Percentiles rank a stretch among this genome's conserved stretches.
Evolutionary conservation across 2,113 vertebrate genomes (phyloP).

Genomic region (Dromaius novaehollandiae): DNA sequence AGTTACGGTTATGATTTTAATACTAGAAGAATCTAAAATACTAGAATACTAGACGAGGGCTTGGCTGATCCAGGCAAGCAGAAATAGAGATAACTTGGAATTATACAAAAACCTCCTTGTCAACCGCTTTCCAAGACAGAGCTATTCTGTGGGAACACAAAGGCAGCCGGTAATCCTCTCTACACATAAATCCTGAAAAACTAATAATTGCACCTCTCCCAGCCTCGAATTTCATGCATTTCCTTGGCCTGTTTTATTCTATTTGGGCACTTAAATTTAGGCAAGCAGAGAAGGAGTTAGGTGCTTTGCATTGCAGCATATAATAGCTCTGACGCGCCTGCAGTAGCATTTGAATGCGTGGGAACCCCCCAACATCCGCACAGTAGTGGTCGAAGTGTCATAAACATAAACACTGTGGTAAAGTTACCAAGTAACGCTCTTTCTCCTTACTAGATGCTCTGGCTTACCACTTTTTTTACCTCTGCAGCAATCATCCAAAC

Average conservation of each 20-base stretch:
- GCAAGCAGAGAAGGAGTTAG: not conserved
- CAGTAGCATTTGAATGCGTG: not conserved
- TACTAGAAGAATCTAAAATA: not conserved
- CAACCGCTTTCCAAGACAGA: not conserved
- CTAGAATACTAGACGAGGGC: not conserved
- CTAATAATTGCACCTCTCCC: not conserved
- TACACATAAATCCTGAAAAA: not conserved
- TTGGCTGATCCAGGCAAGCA: not conserved
- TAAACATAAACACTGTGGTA: not conserved
- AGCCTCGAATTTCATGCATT: not conserved
- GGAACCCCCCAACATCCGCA: not conserved
- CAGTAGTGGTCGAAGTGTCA: not conserved
- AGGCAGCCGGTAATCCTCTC: constrained; percentile 21
- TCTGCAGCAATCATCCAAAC: not conserved
- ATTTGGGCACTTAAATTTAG: not conserved
- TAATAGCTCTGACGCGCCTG: not conserved
- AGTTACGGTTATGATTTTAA: not conserved
- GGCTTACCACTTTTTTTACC: not conserved
- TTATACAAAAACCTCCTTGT: not conserved
- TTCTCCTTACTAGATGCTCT: not conserved
- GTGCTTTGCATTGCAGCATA: not conserved
- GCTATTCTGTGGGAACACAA: not conserved
- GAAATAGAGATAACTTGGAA: not conserved
- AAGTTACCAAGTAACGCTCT: not conserved
- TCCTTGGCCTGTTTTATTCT: not conserved